Evolutionary conservation across 2,113 vertebrate species (phyloP), one percentile per base, ranked within the genome.

Genomic region (Paedocypris sp.): DNA sequence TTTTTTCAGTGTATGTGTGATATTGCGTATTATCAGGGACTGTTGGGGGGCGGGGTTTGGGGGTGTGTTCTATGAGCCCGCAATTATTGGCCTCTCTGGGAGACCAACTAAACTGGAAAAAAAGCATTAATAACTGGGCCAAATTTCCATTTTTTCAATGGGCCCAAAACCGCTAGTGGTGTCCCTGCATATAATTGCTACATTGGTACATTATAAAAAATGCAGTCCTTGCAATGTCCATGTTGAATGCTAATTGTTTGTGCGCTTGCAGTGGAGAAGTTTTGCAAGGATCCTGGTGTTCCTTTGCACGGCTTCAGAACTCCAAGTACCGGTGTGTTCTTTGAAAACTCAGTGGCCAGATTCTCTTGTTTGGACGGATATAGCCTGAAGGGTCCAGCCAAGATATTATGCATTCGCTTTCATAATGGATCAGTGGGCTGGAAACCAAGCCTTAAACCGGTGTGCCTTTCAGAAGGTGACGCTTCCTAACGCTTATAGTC

Each of bases 381-480:
- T 73, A 85, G 75, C 51, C 82, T 92, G 66, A 87, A 85, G 38
- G 90, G 90, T 31, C 83, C 86, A 22, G 54, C 78, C 5, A 89
- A 89, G 80, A 83, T 87, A 62, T 78, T 86, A 62, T 92, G 90
- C 19, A 66, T 81, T 67, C 84, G 79, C 69, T 74, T 82, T 57
- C 59, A 82, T 43, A 88, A 91, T 8, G 89, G 88, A 53, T 88
- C 84, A 23, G 69, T 89, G 19, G 82, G 79, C 73, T 92, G 89
- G 90, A 77, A 86, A 74, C 89, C 90, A 45, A 85, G 76, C 8
- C 83, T 87, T 61, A 83, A 73, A 71, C 79, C 88, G 25, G 26
- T 84, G 79, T 91, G 90, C 73, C 77, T 89, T 75, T 80, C 82
- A 78, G 86, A 89, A 82, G 86, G 90, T 92, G 77, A 81, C 77